phyloP scores from a whole-genome alignment of 2,797 vertebrate genomes.

The Streptopelia turtur region DNA sequence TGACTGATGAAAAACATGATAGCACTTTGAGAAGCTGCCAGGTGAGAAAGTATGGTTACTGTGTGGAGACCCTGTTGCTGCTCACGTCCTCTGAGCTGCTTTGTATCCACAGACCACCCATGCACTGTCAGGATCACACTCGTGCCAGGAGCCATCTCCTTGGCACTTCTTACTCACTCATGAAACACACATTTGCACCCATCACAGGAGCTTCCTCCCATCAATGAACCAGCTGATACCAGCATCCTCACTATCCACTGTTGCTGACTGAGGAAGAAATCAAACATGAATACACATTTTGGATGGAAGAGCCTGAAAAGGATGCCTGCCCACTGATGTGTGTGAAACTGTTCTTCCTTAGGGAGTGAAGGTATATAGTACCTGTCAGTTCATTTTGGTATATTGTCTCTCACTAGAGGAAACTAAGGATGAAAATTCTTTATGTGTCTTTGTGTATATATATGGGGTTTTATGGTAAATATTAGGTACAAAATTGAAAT shows the following conservation, averaged over 20 bases:
- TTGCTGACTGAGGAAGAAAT: not conserved
- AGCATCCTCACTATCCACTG: not conserved
- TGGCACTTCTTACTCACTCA: not conserved
- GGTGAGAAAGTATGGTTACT: not conserved
- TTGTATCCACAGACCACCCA: accelerated
- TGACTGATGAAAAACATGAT: not conserved
- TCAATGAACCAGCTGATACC: not conserved
- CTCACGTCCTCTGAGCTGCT: not conserved
- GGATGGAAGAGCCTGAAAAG: not conserved
- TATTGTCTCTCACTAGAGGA: not conserved
- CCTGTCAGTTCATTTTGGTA: not conserved
- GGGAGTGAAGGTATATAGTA: not conserved
- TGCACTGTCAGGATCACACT: not conserved
- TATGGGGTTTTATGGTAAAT: not conserved
- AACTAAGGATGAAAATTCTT: not conserved
- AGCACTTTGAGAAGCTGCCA: accelerated
- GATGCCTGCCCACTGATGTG: not conserved
- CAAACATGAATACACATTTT: not conserved
- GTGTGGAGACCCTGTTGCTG: not conserved
- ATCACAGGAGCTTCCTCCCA: not conserved
- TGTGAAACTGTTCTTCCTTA: not conserved
- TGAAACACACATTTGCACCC: not conserved
- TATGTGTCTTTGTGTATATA: not conserved
- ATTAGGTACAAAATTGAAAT: not conserved
- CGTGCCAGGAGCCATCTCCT: not conserved